These are phyloP conservation scores for Halichoeres trimaculatus DNA, from an alignment of 2,113 vertebrate species.

Conservation along the genomic window DNA sequence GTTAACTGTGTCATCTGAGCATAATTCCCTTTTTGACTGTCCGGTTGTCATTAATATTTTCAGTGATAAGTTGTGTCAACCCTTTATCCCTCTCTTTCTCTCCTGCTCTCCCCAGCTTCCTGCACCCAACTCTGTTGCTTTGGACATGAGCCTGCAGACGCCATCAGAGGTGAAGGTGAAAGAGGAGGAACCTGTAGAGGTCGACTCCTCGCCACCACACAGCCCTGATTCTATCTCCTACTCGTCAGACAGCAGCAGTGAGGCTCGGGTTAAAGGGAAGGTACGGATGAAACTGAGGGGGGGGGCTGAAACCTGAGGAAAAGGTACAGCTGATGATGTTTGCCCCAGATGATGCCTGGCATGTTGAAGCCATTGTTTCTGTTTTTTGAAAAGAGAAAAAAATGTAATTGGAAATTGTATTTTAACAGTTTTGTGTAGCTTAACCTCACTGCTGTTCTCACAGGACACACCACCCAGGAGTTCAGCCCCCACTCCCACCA, in stretches of 20 bases:
- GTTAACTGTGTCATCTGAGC: slow-evolving; percentile 18
- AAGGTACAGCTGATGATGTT: neutral
- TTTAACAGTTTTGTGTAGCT: neutral
- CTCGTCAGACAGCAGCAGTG: slow-evolving; percentile 73
- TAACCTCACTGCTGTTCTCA: neutral
- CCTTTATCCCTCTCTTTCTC: neutral
- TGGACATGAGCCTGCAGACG: slow-evolving; percentile 94
- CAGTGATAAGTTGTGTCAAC: neutral
- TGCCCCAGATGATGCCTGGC: neutral
- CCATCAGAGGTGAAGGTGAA: slow-evolving; percentile 92
- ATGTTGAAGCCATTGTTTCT: neutral
- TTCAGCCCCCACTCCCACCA: slow-evolving; percentile 93
- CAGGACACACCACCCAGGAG: slow-evolving; percentile 86
- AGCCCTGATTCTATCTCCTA: slow-evolving; percentile 87
- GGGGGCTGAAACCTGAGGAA: neutral
- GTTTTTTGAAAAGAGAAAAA: neutral
- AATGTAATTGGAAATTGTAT: neutral
- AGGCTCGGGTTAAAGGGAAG: slow-evolving; percentile 70
- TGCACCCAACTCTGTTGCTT: slow-evolving; percentile 81
- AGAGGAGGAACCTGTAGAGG: slow-evolving; percentile 91
- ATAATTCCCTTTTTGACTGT: slow-evolving; percentile 31
- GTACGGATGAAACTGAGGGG: slow-evolving; percentile 44
- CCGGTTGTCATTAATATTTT: neutral
- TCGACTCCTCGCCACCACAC: slow-evolving; percentile 90
- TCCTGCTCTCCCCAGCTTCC: slow-evolving; percentile 63